Evolutionary conservation across 2,797 vertebrate genomes (phyloP).

Genomic region (Monodelphis domestica): DNA sequence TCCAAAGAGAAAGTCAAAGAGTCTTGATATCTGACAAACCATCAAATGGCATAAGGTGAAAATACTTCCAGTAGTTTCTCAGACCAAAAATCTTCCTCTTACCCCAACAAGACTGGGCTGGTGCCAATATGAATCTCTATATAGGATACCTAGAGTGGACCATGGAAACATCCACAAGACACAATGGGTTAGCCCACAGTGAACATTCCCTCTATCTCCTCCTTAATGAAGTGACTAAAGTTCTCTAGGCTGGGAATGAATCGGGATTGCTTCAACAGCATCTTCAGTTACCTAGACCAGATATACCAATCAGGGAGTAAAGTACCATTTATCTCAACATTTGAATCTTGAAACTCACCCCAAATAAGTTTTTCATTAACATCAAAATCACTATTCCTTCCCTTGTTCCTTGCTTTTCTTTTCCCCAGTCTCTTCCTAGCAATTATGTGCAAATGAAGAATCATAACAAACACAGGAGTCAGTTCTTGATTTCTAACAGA

Average conservation of each 20-base stretch:
- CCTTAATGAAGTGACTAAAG: neutral
- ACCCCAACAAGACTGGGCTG: neutral
- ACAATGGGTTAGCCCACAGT: neutral
- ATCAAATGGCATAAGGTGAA: conserved; percentile 11
- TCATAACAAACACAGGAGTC: conserved; percentile 68
- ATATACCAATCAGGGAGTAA: neutral
- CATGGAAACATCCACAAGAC: conserved; percentile 9
- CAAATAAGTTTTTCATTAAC: neutral
- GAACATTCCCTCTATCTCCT: neutral
- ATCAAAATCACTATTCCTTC: conserved; percentile 14
- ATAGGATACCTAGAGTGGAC: neutral
- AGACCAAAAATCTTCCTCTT: neutral
- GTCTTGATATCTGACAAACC: neutral
- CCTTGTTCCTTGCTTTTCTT: conserved; percentile 52
- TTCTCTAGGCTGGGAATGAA: neutral
- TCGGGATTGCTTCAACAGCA: neutral
- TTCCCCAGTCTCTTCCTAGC: conserved; percentile 74
- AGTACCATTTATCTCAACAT: conserved; percentile 25
- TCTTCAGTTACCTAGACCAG: conserved; percentile 18
- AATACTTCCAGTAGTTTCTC: neutral
- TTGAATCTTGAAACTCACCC: neutral
- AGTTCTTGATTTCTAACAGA: conserved; percentile 58
- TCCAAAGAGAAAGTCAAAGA: conserved; percentile 29
- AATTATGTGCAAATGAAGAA: conserved; percentile 70
- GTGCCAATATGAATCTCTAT: neutral